Base-by-base conservation (phyloP, 2,113 vertebrate genomes). In the Pelvicachromis taeniatus region DNA sequence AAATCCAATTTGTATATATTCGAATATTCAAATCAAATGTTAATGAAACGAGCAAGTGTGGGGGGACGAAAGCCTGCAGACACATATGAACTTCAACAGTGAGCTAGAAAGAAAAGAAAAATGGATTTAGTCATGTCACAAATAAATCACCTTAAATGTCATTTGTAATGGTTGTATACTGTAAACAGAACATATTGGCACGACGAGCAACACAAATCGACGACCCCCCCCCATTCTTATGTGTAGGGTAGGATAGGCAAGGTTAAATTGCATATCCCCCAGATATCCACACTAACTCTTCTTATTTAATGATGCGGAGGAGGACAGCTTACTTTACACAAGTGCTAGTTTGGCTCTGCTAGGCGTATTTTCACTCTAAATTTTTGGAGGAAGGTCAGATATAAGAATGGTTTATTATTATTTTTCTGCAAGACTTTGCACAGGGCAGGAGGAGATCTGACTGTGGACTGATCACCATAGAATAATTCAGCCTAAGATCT, bases 231-330 rank as follows among this genome's bases (percentile, higher is more conserved):
- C 55, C 35, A 50, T 75, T 75, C 10, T 75, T 4, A 75, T n/a
- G 45, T 31, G 59, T 40, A 26, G 59, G 78, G 53, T 19, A 5
- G 78, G 63, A 81, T 77, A 70, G 75, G 75, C 53, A 58, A 84
- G 68, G 84, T 83, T 89, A 80, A 81, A 81, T 83, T 73, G 78
- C 78, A 81, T 77, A 83, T 86, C 85, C 83, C 42, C 65, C 80
- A 85, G 70, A 87, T 61, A 77, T 83, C 84, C 83, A 87, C 26
- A 78, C 85, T 70, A 70, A 78, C 80, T 79, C 79, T 78, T 91
- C 87, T 52, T 50, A 81, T 93, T 92, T 93, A 93, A 93, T 89
- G 87, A 93, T 91, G 91, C 84, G 82, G 91, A 92, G 91, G 92
- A 89, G 93, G 93, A 93, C 85, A 89, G 89, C 78, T 88, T 83